Conservation (phyloP, 2,797 vertebrate species). For the Sebastes matsubarae region DNA sequence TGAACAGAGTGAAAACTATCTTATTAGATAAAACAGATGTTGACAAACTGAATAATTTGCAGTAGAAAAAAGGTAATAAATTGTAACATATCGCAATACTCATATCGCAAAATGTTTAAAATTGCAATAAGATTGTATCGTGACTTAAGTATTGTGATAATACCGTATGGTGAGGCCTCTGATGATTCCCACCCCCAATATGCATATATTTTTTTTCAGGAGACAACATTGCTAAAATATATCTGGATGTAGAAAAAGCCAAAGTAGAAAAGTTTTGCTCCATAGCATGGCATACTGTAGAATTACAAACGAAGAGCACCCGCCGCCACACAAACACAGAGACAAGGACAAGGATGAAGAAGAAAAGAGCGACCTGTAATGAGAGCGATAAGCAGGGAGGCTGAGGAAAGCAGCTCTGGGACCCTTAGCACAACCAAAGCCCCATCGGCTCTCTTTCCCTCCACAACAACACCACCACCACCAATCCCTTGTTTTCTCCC, state of each 20-base stretch:
- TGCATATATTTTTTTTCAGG: too few relatives aligned
- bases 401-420: slow-evolving; percentile 57
- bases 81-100: too few relatives aligned
- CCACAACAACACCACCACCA: slow-evolving; percentile 34
- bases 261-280: not conserved
- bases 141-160: too few relatives aligned
- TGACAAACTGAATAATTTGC: too few relatives aligned
- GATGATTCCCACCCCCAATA: too few relatives aligned
- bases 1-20: too few relatives aligned
- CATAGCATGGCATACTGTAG: not conserved
- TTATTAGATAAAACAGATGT: too few relatives aligned
- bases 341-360: slow-evolving; percentile 17
- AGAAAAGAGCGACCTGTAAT: slow-evolving; percentile 46
- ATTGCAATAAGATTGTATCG: too few relatives aligned
- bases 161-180: accelerated
- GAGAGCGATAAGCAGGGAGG: slow-evolving; percentile 38
- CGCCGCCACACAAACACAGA: slow-evolving; percentile 4
- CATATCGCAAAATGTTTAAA: too few relatives aligned
- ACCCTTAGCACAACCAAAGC: slow-evolving; percentile 79
- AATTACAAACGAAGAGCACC: not conserved
- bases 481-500: slow-evolving; percentile 60
- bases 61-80: too few relatives aligned
- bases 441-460: slow-evolving; percentile 36
- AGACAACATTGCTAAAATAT: not conserved
- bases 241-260: not conserved